A percentile compares a stretch with the other conserved stretches of the same genome.
phyloP scores from a whole-genome alignment of 1,140 invertebrate genomes.

The Cyphomyrmex costatus region DNA sequence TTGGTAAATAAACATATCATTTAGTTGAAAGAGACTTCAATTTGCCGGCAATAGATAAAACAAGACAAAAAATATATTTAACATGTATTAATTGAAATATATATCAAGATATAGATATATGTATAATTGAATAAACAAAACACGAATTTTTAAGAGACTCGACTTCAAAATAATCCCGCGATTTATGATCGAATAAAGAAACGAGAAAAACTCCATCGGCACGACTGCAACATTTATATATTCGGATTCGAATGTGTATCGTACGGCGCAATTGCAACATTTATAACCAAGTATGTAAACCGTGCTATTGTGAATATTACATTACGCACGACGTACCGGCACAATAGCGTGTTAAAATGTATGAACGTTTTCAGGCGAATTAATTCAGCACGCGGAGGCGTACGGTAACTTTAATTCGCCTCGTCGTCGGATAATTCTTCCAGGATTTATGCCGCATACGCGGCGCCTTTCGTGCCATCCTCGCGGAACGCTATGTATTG shows the following conservation, averaged over 20 bases:
- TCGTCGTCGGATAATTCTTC: conserved; percentile 52
- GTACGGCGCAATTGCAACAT: conserved; percentile 7
- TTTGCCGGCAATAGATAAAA: no score
- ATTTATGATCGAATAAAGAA: background rate
- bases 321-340: conserved; percentile 25
- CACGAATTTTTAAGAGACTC: background rate
- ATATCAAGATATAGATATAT: background rate
- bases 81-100: no score
- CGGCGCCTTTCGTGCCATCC: background rate
- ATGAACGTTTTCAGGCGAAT: conserved; percentile 54
- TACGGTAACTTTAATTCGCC: conserved; percentile 54
- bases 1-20: no score
- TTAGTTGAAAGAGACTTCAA: no score
- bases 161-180: background rate
- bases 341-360: conserved; percentile 56
- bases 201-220: background rate
- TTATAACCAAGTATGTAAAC: conserved; percentile 37
- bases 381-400: conserved; percentile 45
- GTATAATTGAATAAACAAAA: background rate
- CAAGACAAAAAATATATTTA: no score
- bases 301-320: conserved; percentile 30
- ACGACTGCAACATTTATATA: conserved; percentile 29
- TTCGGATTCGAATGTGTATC: background rate
- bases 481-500: conserved; percentile 12
- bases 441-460: conserved; percentile 59